Percentiles rank a stretch among this genome's conserved stretches.
Evolutionary conservation across 2,888 invertebrate species (phyloP).

Genomic region (Lysandra coridon): DNA sequence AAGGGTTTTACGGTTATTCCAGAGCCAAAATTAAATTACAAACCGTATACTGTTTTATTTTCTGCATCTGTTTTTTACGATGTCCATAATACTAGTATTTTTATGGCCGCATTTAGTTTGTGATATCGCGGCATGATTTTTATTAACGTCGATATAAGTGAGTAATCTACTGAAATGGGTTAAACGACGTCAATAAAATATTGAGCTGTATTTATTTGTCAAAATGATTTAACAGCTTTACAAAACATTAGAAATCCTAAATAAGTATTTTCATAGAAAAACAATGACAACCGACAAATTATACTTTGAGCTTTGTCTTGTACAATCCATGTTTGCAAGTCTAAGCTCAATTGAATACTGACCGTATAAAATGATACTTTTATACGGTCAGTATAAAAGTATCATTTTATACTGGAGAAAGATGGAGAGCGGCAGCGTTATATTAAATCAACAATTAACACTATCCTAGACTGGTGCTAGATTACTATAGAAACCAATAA

Average conservation of each 20-base stretch:
- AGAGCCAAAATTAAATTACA: slow-evolving; percentile 23
- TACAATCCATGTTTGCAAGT: no score
- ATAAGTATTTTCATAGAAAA: no score
- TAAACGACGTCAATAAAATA: not conserved
- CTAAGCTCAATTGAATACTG: no score
- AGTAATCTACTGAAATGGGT: not conserved
- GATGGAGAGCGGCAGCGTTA: no score
- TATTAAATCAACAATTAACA: no score
- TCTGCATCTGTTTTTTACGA: slow-evolving; percentile 26
- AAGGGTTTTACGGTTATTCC: slow-evolving; percentile 19
- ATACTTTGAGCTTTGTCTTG: no score
- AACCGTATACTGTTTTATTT: slow-evolving; percentile 24
- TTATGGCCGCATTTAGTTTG: slow-evolving; percentile 11
- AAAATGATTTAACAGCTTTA: not conserved
- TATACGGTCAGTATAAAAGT: no score
- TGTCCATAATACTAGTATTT: slow-evolving; percentile 17
- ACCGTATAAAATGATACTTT: no score
- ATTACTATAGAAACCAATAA: not conserved
- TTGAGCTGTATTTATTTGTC: not conserved
- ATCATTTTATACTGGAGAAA: no score
- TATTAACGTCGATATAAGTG: not conserved
- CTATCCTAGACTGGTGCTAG: no score
- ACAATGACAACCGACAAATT: no score
- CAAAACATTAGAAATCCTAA: no score
- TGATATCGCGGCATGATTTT: slow-evolving; percentile 20